Conservation (phyloP, 2,797 vertebrate species). For the Cyprinodon diabolis region DNA sequence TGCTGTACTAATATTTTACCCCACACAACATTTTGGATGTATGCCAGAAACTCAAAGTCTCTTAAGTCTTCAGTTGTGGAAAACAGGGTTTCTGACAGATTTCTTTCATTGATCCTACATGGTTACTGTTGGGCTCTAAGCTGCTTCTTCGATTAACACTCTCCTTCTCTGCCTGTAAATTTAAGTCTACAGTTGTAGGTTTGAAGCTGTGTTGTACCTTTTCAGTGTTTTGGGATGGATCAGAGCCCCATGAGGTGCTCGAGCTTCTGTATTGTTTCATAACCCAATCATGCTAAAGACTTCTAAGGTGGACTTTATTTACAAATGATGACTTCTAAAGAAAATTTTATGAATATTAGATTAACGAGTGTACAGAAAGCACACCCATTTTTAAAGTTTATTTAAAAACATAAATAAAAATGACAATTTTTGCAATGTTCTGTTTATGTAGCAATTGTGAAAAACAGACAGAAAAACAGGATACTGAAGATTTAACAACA, state of each 20-base stretch:
- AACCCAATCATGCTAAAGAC: not conserved
- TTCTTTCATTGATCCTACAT: not conserved
- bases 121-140: not conserved
- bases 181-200: not conserved
- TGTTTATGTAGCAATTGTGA: not conserved
- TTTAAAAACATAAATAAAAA: not conserved
- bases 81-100: not conserved
- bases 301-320: not conserved
- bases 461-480: not conserved
- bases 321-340: not conserved
- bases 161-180: not conserved
- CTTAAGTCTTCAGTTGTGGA: not conserved
- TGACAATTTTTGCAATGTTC: not conserved
- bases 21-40: not conserved
- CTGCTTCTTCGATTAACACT: not conserved
- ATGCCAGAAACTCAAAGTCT: not conserved
- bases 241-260: too few relatives aligned
- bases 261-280: not conserved
- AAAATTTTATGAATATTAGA: not conserved
- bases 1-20: not conserved
- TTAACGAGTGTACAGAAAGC: not conserved
- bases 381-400: not conserved
- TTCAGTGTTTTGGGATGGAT: not conserved
- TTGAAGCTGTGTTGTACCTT: not conserved
- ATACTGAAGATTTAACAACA: conserved; percentile 24